Evolutionary conservation across 2,888 invertebrate genomes (phyloP), one percentile per base, ranked within the genome.

Genomic region (Ecliptopera silaceata): DNA sequence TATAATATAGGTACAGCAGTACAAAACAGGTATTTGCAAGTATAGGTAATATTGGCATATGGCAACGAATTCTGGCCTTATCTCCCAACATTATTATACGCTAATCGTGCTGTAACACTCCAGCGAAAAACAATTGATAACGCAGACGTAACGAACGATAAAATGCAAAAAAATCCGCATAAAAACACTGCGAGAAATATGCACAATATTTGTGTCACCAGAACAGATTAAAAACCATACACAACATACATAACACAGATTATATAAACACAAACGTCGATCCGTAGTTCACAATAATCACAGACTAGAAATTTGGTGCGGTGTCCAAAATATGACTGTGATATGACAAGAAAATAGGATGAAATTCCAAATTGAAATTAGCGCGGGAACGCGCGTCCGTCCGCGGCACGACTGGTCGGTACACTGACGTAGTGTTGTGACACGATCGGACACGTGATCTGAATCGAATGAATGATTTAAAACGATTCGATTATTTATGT

Each of bases 341-440:
- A 43, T 56, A 55, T 29, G 45, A 48, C 56, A 34, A 46, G 48
- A 32, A n/a, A 38, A 26, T 15, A 26, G 15, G 15, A 36, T 15
- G 36, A 36, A 20, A 58, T 65, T 65, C 45, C 26, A 31, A 48
- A 45, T 55, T 59, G 31, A 47, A 63, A 59, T 41, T 15, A 29
- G 49, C 59, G 64, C 58, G 60, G 43, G 48, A 55, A 57, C 56
- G 75, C 80, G 79, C 86, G 84, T 71, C 82, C 81, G 80, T 61
- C 66, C 69, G 50, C 66, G 59, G 61, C 75, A 77, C 77, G 73
- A 78, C 63, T 73, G 65, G 63, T 74, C 77, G 79, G 71, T 63
- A 65, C 69, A 87, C 87, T 87, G 81, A 65, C 62, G 54, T 82
- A 84, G 87, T 75, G 86, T 75, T 70, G 85, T 65, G 80, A 72